These are phyloP conservation scores for Melospiza georgiana DNA, from an alignment of 2,113 vertebrate species.

Conservation along the genomic window DNA sequence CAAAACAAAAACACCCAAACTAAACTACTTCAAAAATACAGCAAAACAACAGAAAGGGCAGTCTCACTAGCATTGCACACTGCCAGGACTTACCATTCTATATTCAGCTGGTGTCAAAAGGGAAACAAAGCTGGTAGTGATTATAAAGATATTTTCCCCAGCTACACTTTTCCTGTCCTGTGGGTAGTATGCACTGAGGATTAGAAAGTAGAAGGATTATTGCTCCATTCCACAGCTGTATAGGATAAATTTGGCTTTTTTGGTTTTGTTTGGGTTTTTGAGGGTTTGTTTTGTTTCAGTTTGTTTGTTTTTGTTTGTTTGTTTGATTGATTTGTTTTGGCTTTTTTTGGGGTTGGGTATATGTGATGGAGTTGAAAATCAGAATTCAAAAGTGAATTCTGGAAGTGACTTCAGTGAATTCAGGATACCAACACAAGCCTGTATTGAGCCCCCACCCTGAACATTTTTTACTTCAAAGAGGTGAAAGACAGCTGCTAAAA, in stretches of 20 bases:
- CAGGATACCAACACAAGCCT: neutral
- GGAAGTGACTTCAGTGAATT: neutral
- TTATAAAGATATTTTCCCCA: neutral
- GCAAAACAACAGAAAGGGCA: neutral
- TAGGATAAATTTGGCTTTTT: neutral
- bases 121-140: neutral
- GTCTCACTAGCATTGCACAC: neutral
- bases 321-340: neutral
- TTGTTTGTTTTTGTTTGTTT: neutral
- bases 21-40: neutral
- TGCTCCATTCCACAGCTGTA: neutral
- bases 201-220: neutral
- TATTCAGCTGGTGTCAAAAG: neutral
- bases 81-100: neutral
- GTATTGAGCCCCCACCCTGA: neutral
- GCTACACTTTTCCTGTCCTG: neutral
- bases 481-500: neutral
- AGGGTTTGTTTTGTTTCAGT: neutral
- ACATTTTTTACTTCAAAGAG: neutral
- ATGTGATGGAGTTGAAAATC: neutral
- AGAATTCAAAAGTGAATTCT: neutral
- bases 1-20: accelerated
- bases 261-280: neutral
- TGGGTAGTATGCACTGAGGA: neutral
- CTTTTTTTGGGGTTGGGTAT: neutral